Percentiles rank a stretch among this genome's conserved stretches.
These are phyloP conservation scores for Anolis sagrei DNA, from an alignment of 2,113 vertebrate species.

Conservation along the genomic window DNA sequence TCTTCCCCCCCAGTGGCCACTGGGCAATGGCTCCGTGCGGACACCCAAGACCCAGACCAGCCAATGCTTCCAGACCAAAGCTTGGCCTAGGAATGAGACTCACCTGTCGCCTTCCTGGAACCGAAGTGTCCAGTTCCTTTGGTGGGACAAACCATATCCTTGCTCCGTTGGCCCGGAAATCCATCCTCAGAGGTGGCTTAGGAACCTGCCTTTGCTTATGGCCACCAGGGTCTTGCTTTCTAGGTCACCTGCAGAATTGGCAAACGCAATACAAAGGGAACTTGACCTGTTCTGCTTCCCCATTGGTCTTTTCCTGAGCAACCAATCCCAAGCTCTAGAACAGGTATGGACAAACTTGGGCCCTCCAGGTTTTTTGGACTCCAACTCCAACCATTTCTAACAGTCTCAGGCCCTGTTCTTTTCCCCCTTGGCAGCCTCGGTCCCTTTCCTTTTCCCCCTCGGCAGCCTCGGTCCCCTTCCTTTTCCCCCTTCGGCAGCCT, in stretches of 20 bases:
- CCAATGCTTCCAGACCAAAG: no score
- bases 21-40: background rate
- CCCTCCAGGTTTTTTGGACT: no score
- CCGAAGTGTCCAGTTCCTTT: background rate
- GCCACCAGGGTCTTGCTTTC: background rate
- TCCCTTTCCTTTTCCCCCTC: no score
- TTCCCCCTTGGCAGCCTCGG: no score
- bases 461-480: no score
- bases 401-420: no score
- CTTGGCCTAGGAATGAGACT: no score
- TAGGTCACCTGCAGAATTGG: background rate
- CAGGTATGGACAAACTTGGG: no score
- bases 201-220: background rate
- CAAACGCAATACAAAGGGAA: no score
- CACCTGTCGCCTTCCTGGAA: background rate
- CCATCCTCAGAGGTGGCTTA: background rate
- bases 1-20: background rate
- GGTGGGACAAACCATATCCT: background rate
- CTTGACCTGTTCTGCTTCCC: no score
- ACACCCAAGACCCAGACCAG: background rate
- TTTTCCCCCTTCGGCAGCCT: no score
- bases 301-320: background rate
- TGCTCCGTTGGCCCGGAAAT: fast-evolving
- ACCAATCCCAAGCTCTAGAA: background rate
- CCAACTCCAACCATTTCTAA: no score